These are phyloP conservation scores for Eupithecia subfuscata DNA, from an alignment of 2,888 invertebrate species.

Conservation along the genomic window DNA sequence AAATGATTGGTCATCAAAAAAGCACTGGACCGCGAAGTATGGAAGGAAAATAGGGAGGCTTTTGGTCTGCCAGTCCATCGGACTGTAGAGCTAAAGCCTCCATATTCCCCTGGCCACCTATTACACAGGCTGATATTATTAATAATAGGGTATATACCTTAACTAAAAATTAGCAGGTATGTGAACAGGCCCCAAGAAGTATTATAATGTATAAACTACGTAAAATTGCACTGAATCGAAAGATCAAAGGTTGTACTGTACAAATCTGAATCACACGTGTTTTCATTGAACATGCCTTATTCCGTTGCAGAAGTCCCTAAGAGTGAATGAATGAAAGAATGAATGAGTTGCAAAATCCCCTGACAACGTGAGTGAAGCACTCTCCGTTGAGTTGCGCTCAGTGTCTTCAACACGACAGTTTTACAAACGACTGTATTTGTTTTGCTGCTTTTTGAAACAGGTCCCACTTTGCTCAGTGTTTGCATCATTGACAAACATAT, in stretches of 20 bases:
- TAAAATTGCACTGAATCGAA: neutral
- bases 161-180: too few relatives aligned
- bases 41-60: neutral
- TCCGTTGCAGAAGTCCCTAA: slow-evolving; percentile 21
- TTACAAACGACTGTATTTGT: slow-evolving; percentile 9
- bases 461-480: neutral
- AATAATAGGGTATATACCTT: neutral
- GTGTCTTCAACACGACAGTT: slow-evolving; percentile 7
- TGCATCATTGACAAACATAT: neutral
- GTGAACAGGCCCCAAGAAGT: neutral
- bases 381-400: slow-evolving; percentile 11
- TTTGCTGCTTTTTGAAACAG: neutral
- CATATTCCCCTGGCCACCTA: too few relatives aligned
- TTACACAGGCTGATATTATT: neutral
- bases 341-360: neutral
- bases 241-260: neutral
- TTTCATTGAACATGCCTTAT: slow-evolving; percentile 10
- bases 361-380: slow-evolving; percentile 12
- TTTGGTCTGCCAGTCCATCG: too few relatives aligned
- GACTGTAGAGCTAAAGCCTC: too few relatives aligned
- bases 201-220: neutral
- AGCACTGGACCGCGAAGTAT: neutral
- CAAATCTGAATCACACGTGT: neutral
- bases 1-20: neutral
- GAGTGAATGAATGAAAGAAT: slow-evolving; percentile 7